Conservation (phyloP, 2,113 vertebrate genomes). For the Dunckerocampus dactyliophorus region DNA sequence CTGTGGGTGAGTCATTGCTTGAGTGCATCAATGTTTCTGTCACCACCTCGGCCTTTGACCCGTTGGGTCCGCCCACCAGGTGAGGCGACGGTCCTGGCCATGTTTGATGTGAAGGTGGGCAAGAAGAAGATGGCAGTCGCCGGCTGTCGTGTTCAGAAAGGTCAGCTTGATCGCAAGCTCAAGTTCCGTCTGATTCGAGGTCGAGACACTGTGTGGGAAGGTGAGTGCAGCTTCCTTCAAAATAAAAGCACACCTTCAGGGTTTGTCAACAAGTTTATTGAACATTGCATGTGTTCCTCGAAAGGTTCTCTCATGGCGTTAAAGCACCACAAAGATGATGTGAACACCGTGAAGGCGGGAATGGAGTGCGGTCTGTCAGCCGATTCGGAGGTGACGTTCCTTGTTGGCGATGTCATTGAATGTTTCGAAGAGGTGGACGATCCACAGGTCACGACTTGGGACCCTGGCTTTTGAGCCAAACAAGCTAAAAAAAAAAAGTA, state of each 20-base stretch:
- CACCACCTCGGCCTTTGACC: background rate
- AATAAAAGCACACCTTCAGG: background rate
- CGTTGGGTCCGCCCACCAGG: constrained; percentile 60
- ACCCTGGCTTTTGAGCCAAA: constrained; percentile 80
- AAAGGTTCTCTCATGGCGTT: constrained; percentile 79
- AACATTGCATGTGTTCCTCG: background rate
- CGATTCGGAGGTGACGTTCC: constrained; percentile 73
- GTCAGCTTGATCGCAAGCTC: constrained; percentile 79
- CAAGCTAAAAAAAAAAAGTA: background rate
- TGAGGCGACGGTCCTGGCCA: constrained; percentile 81
- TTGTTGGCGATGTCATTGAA: constrained; percentile 79
- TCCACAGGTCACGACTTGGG: constrained; percentile 79
- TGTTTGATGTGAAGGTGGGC: constrained; percentile 81
- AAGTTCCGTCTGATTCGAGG: constrained; percentile 82
- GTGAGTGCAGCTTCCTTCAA: constrained; percentile 61
- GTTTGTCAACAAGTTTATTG: background rate
- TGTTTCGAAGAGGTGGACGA: constrained; percentile 79
- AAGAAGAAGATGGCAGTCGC: constrained; percentile 87
- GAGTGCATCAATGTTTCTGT: no score
- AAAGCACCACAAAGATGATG: constrained; percentile 89
- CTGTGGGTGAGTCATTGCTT: constrained; percentile 70
- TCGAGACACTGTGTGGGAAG: constrained; percentile 80
- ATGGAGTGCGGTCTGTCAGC: constrained; percentile 91
- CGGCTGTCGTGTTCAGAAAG: constrained; percentile 92
- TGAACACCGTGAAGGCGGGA: constrained; percentile 77